Conservation (phyloP, 2,888 invertebrate species). For the Sylvicola fuscatus region DNA sequence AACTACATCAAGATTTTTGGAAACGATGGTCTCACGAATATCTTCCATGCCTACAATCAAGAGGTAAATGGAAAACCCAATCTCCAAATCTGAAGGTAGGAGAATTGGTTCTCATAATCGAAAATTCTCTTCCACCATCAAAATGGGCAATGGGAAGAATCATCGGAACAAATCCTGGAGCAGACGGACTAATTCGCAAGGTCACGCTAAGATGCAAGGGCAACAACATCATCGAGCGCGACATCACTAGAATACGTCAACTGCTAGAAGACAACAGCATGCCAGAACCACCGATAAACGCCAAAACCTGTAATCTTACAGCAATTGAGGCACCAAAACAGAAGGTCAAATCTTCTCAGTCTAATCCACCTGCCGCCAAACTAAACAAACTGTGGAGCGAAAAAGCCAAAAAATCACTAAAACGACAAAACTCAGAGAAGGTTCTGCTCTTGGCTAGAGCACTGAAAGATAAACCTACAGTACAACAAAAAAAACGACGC, state of each 20-base stretch:
- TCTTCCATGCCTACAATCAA: neutral
- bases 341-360: too few relatives aligned
- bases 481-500: too few relatives aligned
- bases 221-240: too few relatives aligned
- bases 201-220: neutral
- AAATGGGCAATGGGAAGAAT: constrained; percentile 1
- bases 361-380: too few relatives aligned
- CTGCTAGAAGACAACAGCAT: neutral
- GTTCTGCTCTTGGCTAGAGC: too few relatives aligned
- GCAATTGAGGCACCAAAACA: too few relatives aligned
- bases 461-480: too few relatives aligned
- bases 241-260: neutral
- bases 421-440: too few relatives aligned
- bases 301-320: too few relatives aligned
- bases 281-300: too few relatives aligned
- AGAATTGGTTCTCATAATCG: constrained; percentile 1
- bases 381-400: too few relatives aligned
- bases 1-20: constrained; percentile 2
- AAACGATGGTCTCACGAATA: constrained; percentile 2
- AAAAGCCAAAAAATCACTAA: too few relatives aligned
- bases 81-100: neutral
- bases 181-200: neutral
- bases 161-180: neutral
- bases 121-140: neutral
- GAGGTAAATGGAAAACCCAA: neutral